A percentile compares a stretch with the other conserved stretches of the same genome.
These are phyloP conservation scores for Holacanthus passer DNA, from an alignment of 2,113 vertebrate species.

Conservation along the genomic window DNA sequence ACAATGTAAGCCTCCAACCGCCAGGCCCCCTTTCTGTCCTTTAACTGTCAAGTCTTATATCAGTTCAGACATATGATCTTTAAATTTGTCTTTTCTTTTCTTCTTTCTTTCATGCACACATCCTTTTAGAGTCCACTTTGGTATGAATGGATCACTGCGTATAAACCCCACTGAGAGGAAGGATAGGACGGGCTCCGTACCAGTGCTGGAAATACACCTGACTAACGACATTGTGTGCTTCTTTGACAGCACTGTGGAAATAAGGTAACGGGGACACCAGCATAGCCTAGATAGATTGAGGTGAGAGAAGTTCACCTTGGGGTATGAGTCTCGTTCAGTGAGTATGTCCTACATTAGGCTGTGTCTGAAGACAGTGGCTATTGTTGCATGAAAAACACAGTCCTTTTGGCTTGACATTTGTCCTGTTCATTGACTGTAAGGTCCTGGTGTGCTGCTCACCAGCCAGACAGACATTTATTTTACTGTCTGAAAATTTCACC, in stretches of 20 bases:
- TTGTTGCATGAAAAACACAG: conserved; percentile 60
- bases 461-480: conserved; percentile 55
- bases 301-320: conserved; percentile 70
- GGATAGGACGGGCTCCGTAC: conserved; percentile 68
- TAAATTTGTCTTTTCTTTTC: conserved; percentile 41
- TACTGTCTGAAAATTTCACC: conserved; percentile 48
- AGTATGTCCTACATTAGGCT: conserved; percentile 64
- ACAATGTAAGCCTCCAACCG: not conserved
- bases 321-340: conserved; percentile 57
- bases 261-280: conserved; percentile 87
- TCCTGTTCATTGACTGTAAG: conserved; percentile 43
- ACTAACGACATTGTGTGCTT: conserved; percentile 89
- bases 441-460: conserved; percentile 29
- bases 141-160: conserved; percentile 93
- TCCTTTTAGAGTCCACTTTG: conserved; percentile 92
- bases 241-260: conserved; percentile 90
- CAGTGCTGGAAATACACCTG: conserved; percentile 88
- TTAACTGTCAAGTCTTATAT: conserved; percentile 4
- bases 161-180: conserved; percentile 86
- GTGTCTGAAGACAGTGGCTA: conserved; percentile 53
- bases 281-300: conserved; percentile 67
- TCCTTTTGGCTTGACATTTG: conserved; percentile 50
- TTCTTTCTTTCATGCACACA: conserved; percentile 1
- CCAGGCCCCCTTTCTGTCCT: not conserved
- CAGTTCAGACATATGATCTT: conserved; percentile 30